phyloP scores from a whole-genome alignment of 1,140 invertebrate species.

The Chrysomallon squamiferum region DNA sequence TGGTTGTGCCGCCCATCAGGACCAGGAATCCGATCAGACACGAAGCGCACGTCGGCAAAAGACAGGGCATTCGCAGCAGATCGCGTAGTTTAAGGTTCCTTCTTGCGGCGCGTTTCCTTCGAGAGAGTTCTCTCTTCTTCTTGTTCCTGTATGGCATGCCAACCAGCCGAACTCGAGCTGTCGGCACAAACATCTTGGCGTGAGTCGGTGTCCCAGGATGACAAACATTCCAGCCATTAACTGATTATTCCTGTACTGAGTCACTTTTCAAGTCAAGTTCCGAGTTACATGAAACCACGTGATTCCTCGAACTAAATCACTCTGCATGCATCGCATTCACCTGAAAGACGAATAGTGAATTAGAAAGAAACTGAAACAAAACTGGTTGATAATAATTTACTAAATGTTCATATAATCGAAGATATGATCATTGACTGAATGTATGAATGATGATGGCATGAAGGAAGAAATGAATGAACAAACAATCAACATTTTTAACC shows the following conservation, averaged over 20 bases:
- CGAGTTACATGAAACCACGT: too few species aligned
- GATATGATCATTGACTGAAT: too few species aligned
- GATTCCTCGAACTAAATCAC: too few species aligned
- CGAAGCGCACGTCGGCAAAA: conserved; percentile 25
- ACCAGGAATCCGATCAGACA: conserved; percentile 24
- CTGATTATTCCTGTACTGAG: background rate
- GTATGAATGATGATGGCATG: too few species aligned
- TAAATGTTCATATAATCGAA: too few species aligned
- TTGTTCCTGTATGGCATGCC: conserved; percentile 2
- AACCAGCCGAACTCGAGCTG: conserved; percentile 23
- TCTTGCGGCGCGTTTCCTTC: background rate
- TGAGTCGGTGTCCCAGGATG: background rate
- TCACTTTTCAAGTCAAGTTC: background rate
- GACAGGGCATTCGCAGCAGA: conserved; percentile 34
- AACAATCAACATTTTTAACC: too few species aligned
- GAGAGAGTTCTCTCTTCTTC: background rate
- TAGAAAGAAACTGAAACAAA: too few species aligned
- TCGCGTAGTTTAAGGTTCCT: conserved; percentile 26
- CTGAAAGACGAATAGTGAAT: too few species aligned
- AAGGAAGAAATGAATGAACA: too few species aligned
- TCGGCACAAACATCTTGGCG: conserved; percentile 31
- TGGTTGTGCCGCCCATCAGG: conserved; percentile 20
- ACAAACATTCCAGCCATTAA: background rate
- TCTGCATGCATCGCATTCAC: too few species aligned
- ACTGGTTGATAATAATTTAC: too few species aligned